Conservation (phyloP, 1,140 invertebrate species). For the Drosophila saltans region DNA sequence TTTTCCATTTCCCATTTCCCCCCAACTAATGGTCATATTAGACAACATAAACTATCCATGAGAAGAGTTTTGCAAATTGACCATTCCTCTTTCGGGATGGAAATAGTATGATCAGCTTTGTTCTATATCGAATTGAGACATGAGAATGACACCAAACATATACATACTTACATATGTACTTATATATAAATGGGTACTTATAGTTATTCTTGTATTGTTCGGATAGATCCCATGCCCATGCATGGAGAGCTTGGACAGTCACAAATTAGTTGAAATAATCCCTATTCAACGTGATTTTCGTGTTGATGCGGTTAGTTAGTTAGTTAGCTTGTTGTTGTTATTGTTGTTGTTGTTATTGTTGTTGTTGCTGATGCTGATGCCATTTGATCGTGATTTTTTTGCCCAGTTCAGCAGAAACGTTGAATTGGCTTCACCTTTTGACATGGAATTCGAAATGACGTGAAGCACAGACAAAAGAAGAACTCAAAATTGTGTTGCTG, state of each 20-base stretch:
- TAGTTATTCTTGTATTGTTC: slow-evolving; percentile 10
- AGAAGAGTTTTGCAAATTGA: slow-evolving; percentile 40
- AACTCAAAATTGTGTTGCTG: slow-evolving; percentile 48
- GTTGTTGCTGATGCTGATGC: slow-evolving; percentile 37
- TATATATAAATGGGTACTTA: neutral
- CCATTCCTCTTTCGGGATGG: slow-evolving; percentile 23
- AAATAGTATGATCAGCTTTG: slow-evolving; percentile 20
- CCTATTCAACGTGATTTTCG: slow-evolving; percentile 63
- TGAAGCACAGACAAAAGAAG: slow-evolving; percentile 63
- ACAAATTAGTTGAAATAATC: slow-evolving; percentile 73
- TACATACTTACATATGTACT: neutral
- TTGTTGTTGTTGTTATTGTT: slow-evolving; percentile 14
- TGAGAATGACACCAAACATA: slow-evolving; percentile 22
- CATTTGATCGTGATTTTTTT: slow-evolving; percentile 71
- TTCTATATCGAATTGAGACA: slow-evolving; percentile 59
- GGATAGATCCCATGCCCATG: slow-evolving; percentile 27
- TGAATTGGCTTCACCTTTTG: slow-evolving; percentile 81
- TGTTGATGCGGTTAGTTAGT: slow-evolving; percentile 59
- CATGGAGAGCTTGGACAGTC: slow-evolving; percentile 55
- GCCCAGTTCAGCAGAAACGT: slow-evolving; percentile 74
- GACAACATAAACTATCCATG: slow-evolving; percentile 31
- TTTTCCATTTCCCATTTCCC: slow-evolving; percentile 48
- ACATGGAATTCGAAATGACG: slow-evolving; percentile 81
- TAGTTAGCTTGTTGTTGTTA: slow-evolving; percentile 13
- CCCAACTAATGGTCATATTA: slow-evolving; percentile 12